Evolutionary conservation across 1,140 invertebrate genomes (phyloP), one percentile per base, ranked within the genome.

Genomic region (Sesamia nonagrioides): DNA sequence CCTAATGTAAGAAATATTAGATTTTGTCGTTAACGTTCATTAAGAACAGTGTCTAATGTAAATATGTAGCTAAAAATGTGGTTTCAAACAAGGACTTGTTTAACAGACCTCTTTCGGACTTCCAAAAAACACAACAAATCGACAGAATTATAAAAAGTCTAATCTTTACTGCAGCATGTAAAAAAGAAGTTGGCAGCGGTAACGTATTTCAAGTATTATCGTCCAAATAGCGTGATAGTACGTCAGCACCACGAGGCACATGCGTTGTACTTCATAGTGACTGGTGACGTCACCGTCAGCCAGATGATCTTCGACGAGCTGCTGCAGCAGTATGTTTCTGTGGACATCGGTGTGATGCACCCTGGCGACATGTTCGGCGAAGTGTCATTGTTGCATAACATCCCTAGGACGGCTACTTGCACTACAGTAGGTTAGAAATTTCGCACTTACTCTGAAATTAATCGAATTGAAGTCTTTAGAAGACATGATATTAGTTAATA

Each of bases 301-400:
- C 95, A 95, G 74, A 86, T 92, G 71, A 84, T 93, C 2, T 95
- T 82, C 40, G 96, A 97, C 79, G 90, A 95, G 15, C 83, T 96
- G 13, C 84, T 95, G 0, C 90, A 95, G 7, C 87, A 95, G 75
- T 88, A 92, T n/a, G 91, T 96, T n/a, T 88, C 93, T 1, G 84
- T 94, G 11, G 91, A 94, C 1, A 75, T 94, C 2, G 94, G 91
- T 1, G 84, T 81, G n/a, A 91, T 94, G 89, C 87, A 89, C 37
- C 18, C 92, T 1, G 96, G 96, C 0, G 95, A 96, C 63, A 96
- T 96, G 91, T 96, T 97, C 82, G 96, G 96, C 0, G 96, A 96
- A 84, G 95, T 96, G 17, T 96, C 96, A n/a, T 84, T 97, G 21
- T 84, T 97, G 21, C 96, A 97, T 77, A 93, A 94, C 13, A 95